Base-by-base conservation (phyloP, 30 jellyfish, hydroid and myxozoan species). In the Chrysaora quinquecirrha region DNA sequence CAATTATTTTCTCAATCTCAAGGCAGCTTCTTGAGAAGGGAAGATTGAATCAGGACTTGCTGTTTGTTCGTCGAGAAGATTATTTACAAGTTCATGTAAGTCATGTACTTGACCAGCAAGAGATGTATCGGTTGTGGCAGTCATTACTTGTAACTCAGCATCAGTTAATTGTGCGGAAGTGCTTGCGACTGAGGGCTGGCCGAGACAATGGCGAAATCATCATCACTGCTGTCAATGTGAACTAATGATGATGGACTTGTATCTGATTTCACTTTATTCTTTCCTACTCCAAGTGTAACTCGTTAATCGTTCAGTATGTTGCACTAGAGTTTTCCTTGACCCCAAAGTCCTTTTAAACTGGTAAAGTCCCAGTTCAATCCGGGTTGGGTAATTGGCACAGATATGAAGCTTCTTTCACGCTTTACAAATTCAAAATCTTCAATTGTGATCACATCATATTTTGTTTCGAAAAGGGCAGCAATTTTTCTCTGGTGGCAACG, bases 321-420 rank as follows among this genome's bases (percentile, higher is more conserved):
- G 60, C 80, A 68, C 24, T 30, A 33, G 29, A 68, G 32, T 68
- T 68, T 68, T 22, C 80, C 80, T 38, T 68, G 80, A 6, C 80
- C 80, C 58, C 1, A 19, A 22, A 68, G 62, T 19, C 63, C 62
- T 68, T 68, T 68, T 10, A 24, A 19, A 34, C 63, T 38, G 24
- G 27, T 24, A 31, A 38, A 71, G 38, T 71, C 70, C 83, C 75
- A 71, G 27, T 33, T 25, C 28, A 71, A 71, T 18, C 72, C 70
- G 18, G 67, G 46, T 21, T 71, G 70, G 21, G 70, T 49, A 71
- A 71, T 22, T 71, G 83, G 83, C 67, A 71, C 34, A 20, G 83
- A 71, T 38, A 71, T 34, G 74, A 1, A 20, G 50, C 70, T 71
- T 43, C 70, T 71, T 18, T 71, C 83, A 34, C 83, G 83, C 50